Evolutionary conservation across 2,113 vertebrate species (phyloP).

Genomic region (Chrysochloris asiatica): DNA sequence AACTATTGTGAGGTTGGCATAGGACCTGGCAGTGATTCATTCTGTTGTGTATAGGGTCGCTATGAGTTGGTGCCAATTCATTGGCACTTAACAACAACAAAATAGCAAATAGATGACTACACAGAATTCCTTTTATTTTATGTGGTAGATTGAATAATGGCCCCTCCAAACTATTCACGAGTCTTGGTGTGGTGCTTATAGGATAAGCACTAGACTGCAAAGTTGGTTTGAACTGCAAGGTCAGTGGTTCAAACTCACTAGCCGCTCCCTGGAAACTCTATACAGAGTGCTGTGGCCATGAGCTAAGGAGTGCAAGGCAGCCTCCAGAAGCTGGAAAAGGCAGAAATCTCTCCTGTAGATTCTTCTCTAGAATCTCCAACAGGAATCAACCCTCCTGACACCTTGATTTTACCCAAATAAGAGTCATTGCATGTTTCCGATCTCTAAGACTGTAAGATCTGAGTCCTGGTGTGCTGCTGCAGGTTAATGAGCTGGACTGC

Average conservation of each 20-base stretch:
- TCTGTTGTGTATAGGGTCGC: too few relatives aligned
- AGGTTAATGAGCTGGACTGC: too few relatives aligned
- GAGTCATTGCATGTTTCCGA: neutral
- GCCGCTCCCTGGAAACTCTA: too few relatives aligned
- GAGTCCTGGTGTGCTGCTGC: too few relatives aligned
- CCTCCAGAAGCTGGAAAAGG: neutral
- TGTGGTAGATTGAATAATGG: too few relatives aligned
- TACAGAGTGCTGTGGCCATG: neutral
- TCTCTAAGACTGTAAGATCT: neutral
- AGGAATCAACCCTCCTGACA: neutral
- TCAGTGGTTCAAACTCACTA: too few relatives aligned
- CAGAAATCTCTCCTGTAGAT: accelerated
- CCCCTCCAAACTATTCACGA: neutral
- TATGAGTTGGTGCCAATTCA: too few relatives aligned
- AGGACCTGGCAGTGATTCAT: too few relatives aligned
- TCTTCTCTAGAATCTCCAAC: neutral
- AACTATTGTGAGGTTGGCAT: too few relatives aligned
- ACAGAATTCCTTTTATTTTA: neutral
- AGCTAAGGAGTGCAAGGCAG: neutral
- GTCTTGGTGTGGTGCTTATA: neutral
- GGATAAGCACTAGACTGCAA: neutral
- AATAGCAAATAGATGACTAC: neutral
- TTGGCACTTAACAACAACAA: too few relatives aligned
- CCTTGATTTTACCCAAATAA: neutral
- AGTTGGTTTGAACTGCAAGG: too few relatives aligned